These are phyloP conservation scores for Drosophila saltans DNA, from an alignment of 1,140 invertebrate species.

Conservation along the genomic window DNA sequence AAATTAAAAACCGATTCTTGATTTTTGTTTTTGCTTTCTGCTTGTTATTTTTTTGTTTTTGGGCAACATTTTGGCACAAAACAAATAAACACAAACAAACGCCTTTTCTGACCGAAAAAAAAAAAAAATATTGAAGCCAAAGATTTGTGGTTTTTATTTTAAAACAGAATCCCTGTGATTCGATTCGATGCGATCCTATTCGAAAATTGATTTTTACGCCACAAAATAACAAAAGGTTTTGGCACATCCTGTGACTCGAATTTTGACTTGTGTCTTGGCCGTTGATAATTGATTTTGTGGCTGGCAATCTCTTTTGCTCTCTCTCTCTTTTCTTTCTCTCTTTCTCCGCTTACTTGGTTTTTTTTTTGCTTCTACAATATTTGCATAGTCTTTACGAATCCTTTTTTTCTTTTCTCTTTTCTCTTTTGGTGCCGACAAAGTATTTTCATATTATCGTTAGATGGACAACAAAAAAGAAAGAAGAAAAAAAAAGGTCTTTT, in stretches of 20 bases:
- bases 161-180: constrained; percentile 46
- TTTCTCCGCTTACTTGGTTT: constrained; percentile 5
- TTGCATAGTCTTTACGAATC: constrained; percentile 69
- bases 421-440: constrained; percentile 57
- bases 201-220: constrained; percentile 82
- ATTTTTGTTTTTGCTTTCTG: background rate
- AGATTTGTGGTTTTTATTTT: constrained; percentile 57
- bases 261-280: constrained; percentile 28
- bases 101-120: constrained; percentile 40
- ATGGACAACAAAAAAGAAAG: constrained; percentile 30
- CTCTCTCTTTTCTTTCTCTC: constrained; percentile 24
- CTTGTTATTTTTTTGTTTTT: constrained; percentile 31
- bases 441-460: constrained; percentile 63
- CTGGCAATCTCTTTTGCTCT: constrained; percentile 46
- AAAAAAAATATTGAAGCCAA: constrained; percentile 52
- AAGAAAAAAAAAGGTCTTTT: constrained; percentile 58
- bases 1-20: constrained; percentile 67
- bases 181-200: constrained; percentile 20
- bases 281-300: constrained; percentile 83
- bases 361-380: constrained; percentile 55
- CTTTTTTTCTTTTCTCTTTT: constrained; percentile 47
- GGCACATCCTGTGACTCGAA: constrained; percentile 46
- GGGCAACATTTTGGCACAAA: constrained; percentile 26
- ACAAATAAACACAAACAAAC: constrained; percentile 57
- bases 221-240: constrained; percentile 59